A percentile compares a stretch with the other conserved stretches of the same genome.
Conservation (phyloP, 1,140 invertebrate species). For the Leptopilina clavipes region DNA sequence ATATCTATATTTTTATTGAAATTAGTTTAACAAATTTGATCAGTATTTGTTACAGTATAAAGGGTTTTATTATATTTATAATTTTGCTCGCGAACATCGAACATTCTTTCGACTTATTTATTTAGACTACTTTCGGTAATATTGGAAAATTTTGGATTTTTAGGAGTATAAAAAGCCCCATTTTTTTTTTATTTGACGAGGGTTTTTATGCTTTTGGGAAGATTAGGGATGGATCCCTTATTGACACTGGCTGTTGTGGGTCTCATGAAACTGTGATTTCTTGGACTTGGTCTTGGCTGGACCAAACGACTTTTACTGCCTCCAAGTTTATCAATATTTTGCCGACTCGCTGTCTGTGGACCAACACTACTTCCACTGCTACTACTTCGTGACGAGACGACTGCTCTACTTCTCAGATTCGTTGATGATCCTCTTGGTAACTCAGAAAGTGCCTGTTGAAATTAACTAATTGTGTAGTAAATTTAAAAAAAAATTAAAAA, state of each 20-base stretch:
- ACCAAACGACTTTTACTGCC: slow-evolving; percentile 57
- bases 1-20: slow-evolving; percentile 36
- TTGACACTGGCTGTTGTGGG: slow-evolving; percentile 79
- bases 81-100: slow-evolving; percentile 14
- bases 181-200: slow-evolving; percentile 61
- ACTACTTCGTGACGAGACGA: slow-evolving; percentile 79
- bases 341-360: slow-evolving; percentile 56
- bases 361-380: slow-evolving; percentile 81
- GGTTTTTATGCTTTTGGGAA: slow-evolving; percentile 70
- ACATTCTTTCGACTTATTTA: slow-evolving; percentile 3
- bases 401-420: slow-evolving; percentile 47
- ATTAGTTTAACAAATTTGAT: slow-evolving; percentile 35
- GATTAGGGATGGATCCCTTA: slow-evolving; percentile 75
- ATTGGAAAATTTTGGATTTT: slow-evolving; percentile 29
- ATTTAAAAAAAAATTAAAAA: not conserved
- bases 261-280: slow-evolving; percentile 78
- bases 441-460: slow-evolving; percentile 43
- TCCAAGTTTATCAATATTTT: slow-evolving; percentile 43
- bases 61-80: not conserved
- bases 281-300: slow-evolving; percentile 60
- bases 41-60: slow-evolving; percentile 20
- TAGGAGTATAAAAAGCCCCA: slow-evolving; percentile 15
- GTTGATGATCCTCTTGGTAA: slow-evolving; percentile 25
- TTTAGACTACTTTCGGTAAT: slow-evolving; percentile 41
- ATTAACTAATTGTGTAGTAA: not conserved